Evolutionary conservation across 2,888 invertebrate species (phyloP).

Genomic region (Philhelius pedissequus): DNA sequence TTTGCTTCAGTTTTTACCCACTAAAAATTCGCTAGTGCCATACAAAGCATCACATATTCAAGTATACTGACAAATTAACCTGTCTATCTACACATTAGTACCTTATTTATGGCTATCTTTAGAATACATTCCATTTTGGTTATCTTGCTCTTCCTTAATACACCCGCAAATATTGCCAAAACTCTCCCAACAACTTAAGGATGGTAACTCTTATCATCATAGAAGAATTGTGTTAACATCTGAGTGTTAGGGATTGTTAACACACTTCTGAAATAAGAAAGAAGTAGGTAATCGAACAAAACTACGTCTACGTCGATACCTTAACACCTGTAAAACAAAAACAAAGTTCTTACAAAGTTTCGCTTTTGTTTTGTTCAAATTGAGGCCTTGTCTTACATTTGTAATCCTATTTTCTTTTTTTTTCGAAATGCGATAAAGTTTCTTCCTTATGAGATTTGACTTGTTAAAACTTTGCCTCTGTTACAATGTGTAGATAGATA

Average conservation of each 20-base stretch:
- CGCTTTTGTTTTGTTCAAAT: neutral
- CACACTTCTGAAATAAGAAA: neutral
- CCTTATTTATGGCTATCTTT: no score
- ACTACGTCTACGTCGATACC: neutral
- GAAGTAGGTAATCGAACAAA: neutral
- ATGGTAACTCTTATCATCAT: neutral
- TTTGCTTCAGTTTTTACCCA: no score
- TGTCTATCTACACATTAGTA: no score
- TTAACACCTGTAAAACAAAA: constrained; percentile 12
- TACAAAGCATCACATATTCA: no score
- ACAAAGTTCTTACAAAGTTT: neutral
- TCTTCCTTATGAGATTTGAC: neutral
- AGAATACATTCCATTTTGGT: neutral
- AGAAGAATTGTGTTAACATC: neutral
- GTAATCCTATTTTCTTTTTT: neutral
- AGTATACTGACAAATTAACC: no score
- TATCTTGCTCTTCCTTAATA: neutral
- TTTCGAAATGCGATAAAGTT: neutral
- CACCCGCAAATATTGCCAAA: neutral
- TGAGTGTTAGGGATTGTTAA: neutral
- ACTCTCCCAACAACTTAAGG: neutral
- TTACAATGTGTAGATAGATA: no score
- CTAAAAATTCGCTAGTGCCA: no score
- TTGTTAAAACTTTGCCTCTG: neutral
- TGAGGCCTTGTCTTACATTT: constrained; percentile 2